Evolutionary conservation across 1,140 invertebrate species (phyloP).

Genomic region (Drosophila watanabei): DNA sequence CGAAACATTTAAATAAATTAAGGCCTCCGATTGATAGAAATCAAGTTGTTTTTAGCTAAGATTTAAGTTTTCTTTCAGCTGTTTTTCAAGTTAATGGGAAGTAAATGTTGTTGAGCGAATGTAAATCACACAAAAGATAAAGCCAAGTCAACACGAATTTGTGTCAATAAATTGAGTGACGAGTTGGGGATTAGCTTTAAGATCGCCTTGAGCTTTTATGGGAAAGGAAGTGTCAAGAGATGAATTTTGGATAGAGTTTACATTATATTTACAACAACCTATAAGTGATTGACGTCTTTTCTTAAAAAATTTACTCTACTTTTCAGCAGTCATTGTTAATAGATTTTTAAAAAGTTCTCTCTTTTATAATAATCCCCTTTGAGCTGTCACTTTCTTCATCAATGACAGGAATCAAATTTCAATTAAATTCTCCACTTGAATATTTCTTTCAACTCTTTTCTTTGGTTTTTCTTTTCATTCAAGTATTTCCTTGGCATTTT

Average conservation of each 20-base stretch:
- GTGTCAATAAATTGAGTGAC: constrained; percentile 22
- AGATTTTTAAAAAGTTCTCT: neutral
- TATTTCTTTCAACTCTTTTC: constrained; percentile 25
- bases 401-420: constrained; percentile 38
- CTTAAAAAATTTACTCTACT: neutral
- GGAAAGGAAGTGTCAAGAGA: neutral
- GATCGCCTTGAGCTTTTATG: neutral
- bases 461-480: neutral
- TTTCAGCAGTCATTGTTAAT: neutral
- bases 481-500: constrained; percentile 7
- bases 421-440: constrained; percentile 12
- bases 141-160: constrained; percentile 18
- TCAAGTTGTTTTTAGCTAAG: constrained; percentile 40
- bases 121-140: constrained; percentile 26
- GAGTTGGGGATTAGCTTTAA: constrained; percentile 16
- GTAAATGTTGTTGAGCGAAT: constrained; percentile 16
- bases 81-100: constrained; percentile 29
- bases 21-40: constrained; percentile 24
- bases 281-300: neutral
- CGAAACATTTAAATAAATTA: constrained; percentile 42
- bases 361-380: neutral
- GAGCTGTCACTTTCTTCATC: neutral
- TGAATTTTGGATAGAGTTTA: neutral
- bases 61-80: constrained; percentile 15
- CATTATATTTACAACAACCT: too few relatives aligned